Evolutionary conservation across 2,797 vertebrate genomes (phyloP).

Genomic region (Acomys russatus): DNA sequence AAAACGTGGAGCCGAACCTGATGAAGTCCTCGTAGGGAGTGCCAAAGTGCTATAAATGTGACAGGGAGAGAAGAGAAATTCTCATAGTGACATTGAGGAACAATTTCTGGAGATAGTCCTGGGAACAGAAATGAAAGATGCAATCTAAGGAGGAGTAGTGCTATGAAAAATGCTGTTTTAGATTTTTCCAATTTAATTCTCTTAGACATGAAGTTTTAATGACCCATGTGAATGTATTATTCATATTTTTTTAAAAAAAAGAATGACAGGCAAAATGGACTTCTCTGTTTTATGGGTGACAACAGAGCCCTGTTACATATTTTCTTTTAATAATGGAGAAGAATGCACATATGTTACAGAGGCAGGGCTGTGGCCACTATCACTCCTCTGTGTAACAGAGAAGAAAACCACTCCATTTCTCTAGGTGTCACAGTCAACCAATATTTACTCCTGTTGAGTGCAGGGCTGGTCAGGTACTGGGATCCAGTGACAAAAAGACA

Average conservation of each 20-base stretch:
- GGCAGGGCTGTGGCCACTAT: constrained; percentile 25
- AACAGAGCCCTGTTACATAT: constrained; percentile 45
- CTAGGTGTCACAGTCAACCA: neutral
- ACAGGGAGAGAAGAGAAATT: neutral
- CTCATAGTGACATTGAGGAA: constrained; percentile 24
- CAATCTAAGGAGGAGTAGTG: neutral
- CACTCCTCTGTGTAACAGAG: constrained; percentile 29
- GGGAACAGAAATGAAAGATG: constrained; percentile 14
- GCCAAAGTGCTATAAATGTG: neutral
- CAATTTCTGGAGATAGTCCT: neutral
- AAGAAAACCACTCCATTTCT: neutral
- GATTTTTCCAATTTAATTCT: constrained; percentile 67
- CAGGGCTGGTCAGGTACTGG: neutral
- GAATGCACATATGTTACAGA: constrained; percentile 7
- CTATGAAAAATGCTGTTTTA: constrained; percentile 51
- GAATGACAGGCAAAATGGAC: constrained; percentile 69
- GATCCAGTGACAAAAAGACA: neutral
- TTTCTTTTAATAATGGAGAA: constrained; percentile 61
- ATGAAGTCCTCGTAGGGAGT: neutral
- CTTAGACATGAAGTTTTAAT: constrained; percentile 72
- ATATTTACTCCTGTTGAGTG: neutral
- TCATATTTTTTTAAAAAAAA: constrained; percentile 52
- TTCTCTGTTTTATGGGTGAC: constrained; percentile 70
- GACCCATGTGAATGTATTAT: constrained; percentile 68
- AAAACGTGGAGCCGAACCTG: neutral